Evolutionary conservation across 2,888 invertebrate species (phyloP).

Genomic region (Idaea dimidiata): DNA sequence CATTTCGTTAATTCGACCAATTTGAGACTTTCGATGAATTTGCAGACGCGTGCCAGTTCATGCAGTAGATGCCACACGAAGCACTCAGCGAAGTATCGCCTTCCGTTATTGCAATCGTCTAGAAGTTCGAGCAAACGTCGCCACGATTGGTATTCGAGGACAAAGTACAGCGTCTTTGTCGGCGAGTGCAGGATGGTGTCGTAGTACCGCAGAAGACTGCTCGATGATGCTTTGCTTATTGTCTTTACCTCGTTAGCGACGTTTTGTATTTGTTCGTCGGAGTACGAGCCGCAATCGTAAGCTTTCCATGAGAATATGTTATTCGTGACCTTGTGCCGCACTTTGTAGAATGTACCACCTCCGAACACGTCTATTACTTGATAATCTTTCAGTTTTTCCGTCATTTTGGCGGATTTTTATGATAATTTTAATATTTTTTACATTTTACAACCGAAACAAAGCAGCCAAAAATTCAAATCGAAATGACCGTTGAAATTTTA

Average conservation of each 20-base stretch:
- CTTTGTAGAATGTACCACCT: constrained; percentile 76
- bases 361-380: constrained; percentile 76
- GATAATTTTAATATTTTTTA: constrained; percentile 40
- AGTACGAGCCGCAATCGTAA: constrained; percentile 66
- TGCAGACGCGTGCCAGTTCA: constrained; percentile 59
- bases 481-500: constrained; percentile 55
- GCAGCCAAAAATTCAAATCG: constrained; percentile 61
- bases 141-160: constrained; percentile 69
- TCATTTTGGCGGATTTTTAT: constrained; percentile 44
- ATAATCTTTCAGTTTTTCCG: constrained; percentile 71
- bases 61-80: constrained; percentile 69
- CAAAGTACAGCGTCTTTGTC: constrained; percentile 72
- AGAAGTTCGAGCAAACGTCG: constrained; percentile 60
- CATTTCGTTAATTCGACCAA: constrained; percentile 56
- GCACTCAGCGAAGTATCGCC: constrained; percentile 57
- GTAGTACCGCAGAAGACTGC: constrained; percentile 64
- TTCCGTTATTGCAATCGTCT: constrained; percentile 51
- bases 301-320: constrained; percentile 77
- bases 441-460: constrained; percentile 74
- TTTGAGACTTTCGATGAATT: constrained; percentile 48
- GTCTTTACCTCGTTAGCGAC: constrained; percentile 68
- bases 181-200: constrained; percentile 72
- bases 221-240: constrained; percentile 59
- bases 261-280: constrained; percentile 68
- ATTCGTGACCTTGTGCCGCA: constrained; percentile 76